phyloP scores from a whole-genome alignment of 1,140 invertebrate species.

The Ctenoplectra terminalis region DNA sequence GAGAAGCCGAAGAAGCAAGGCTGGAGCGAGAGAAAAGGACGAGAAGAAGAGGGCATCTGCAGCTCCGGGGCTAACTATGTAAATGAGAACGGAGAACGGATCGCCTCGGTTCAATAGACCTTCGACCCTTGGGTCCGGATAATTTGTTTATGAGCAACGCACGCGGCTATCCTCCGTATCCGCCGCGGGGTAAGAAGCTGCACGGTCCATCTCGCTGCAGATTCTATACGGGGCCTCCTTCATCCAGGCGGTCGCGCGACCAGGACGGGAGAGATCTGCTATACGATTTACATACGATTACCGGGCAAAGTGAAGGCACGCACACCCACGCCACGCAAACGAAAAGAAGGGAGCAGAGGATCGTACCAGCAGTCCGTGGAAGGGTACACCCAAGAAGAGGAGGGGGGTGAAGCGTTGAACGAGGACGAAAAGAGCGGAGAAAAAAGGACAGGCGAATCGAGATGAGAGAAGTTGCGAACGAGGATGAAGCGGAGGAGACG shows the following conservation, averaged over 20 bases:
- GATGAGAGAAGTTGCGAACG: conserved; percentile 17
- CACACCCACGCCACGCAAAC: conserved; percentile 79
- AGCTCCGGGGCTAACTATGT: conserved; percentile 80
- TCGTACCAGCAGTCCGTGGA: conserved; percentile 54
- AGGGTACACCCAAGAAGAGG: conserved; percentile 40
- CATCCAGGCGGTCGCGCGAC: conserved; percentile 76
- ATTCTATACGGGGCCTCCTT: conserved; percentile 69
- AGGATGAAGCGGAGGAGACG: conserved; percentile 8
- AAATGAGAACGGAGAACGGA: conserved; percentile 80
- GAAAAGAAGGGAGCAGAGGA: conserved; percentile 60
- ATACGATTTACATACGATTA: conserved; percentile 83
- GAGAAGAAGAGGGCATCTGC: conserved; percentile 62
- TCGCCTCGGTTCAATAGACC: conserved; percentile 83
- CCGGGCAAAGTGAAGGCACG: conserved; percentile 78
- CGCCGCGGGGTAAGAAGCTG: conserved; percentile 74
- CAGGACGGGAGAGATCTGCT: conserved; percentile 73
- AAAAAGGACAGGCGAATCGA: conserved; percentile 17
- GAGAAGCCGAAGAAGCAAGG: conserved; percentile 9
- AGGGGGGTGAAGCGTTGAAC: conserved; percentile 7
- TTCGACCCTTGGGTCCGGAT: conserved; percentile 83
- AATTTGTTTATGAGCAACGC: conserved; percentile 83
- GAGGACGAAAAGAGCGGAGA: conserved; percentile 30
- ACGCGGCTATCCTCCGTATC: conserved; percentile 76
- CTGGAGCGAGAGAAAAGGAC: conserved; percentile 12
- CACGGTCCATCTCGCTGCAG: conserved; percentile 74